phyloP scores from a whole-genome alignment of 2,113 vertebrate genomes.

The Campylomormyrus tamandua region DNA sequence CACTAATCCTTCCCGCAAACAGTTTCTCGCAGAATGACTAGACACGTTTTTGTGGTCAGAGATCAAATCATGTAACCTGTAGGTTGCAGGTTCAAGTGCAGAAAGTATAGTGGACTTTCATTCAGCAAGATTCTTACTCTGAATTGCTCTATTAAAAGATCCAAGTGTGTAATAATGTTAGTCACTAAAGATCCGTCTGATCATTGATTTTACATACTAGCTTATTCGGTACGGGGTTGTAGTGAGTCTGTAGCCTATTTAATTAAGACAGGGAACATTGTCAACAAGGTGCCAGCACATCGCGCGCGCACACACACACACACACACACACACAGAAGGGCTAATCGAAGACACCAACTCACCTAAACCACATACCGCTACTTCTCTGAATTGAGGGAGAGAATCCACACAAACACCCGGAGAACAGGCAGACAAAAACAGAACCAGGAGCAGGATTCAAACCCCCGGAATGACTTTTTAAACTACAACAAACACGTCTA shows the following conservation, averaged over 20 bases:
- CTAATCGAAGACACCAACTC: neutral
- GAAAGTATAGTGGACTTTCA: neutral
- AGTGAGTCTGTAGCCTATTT: neutral
- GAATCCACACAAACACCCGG: neutral
- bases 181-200: neutral
- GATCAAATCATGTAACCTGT: neutral
- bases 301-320: neutral
- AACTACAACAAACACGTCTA: neutral
- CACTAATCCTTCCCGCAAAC: neutral
- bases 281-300: neutral
- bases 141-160: neutral
- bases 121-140: neutral
- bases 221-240: neutral
- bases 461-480: neutral
- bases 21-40: neutral
- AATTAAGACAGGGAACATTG: neutral
- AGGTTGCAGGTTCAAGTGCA: neutral
- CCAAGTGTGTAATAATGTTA: neutral
- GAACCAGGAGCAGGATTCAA: neutral
- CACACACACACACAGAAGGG: neutral
- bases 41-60: neutral
- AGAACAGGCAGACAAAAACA: neutral
- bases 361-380: neutral
- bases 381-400: neutral
- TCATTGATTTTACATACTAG: neutral